phyloP scores from a whole-genome alignment of 1,140 invertebrate genomes.

The Pseudomyrmex concolor region DNA sequence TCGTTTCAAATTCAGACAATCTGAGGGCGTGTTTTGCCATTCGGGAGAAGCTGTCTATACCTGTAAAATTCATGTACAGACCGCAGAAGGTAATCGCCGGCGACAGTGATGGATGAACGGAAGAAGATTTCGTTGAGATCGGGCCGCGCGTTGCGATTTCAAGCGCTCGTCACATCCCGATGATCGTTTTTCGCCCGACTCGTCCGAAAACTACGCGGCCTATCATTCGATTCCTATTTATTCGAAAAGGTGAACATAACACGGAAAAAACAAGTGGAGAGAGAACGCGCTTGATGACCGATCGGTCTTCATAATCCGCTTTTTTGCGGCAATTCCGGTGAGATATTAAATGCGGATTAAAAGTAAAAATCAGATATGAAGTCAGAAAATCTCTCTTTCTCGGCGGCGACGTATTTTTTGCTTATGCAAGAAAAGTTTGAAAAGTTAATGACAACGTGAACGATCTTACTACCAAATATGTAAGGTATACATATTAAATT shows the following conservation, averaged over 20 bases:
- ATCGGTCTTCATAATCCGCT: constrained; percentile 28
- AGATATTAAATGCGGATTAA: constrained; percentile 4
- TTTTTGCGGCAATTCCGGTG: constrained; percentile 37
- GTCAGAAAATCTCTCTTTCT: neutral
- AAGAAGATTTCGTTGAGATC: constrained; percentile 55
- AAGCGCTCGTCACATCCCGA: neutral
- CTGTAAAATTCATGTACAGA: constrained; percentile 46
- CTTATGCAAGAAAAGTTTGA: neutral
- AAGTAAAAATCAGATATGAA: neutral
- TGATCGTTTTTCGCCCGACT: constrained; percentile 20
- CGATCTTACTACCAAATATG: neutral
- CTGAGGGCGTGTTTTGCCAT: constrained; percentile 29
- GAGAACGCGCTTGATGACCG: constrained; percentile 7
- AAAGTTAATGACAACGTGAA: neutral
- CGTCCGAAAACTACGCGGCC: constrained; percentile 19
- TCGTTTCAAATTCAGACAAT: neutral
- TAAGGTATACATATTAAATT: neutral
- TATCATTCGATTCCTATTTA: too few species aligned
- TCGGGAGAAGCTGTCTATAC: constrained; percentile 32
- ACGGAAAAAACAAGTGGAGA: neutral
- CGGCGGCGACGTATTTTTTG: neutral
- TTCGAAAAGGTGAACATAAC: constrained; percentile 7
- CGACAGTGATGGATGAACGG: constrained; percentile 57
- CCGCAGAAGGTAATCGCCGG: constrained; percentile 24
- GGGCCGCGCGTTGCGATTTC: constrained; percentile 7